phyloP scores from a whole-genome alignment of 1,140 invertebrate genomes.

The Hyphantria cunea region DNA sequence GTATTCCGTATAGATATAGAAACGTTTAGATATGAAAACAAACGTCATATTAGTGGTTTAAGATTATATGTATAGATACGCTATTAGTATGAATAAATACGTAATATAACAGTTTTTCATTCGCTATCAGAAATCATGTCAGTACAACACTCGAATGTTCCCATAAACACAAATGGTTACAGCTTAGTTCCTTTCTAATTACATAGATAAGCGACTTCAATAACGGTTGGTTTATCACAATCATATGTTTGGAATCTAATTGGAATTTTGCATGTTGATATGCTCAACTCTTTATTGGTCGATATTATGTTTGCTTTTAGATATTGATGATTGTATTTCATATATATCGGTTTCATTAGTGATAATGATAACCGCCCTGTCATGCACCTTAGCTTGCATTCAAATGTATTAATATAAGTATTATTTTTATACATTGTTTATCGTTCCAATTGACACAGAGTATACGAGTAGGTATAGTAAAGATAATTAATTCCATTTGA shows the following conservation, averaged over 20 bases:
- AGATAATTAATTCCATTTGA: too few relatives aligned
- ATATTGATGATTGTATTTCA: slow-evolving; percentile 75
- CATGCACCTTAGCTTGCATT: slow-evolving; percentile 5
- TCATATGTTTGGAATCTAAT: slow-evolving; percentile 80
- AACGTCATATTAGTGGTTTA: background rate
- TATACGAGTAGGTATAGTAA: too few relatives aligned
- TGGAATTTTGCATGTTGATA: slow-evolving; percentile 80
- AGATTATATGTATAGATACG: background rate
- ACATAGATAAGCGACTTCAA: slow-evolving; percentile 77
- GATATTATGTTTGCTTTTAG: slow-evolving; percentile 78
- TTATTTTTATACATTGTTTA: slow-evolving; percentile 13
- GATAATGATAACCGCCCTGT: slow-evolving; percentile 10
- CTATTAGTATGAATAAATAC: slow-evolving; percentile 8
- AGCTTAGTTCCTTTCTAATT: slow-evolving; percentile 80
- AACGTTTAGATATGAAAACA: too few relatives aligned
- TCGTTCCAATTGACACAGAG: slow-evolving; percentile 7
- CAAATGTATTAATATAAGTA: slow-evolving; percentile 2
- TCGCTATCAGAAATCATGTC: slow-evolving; percentile 61
- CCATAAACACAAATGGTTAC: slow-evolving; percentile 77
- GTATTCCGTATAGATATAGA: background rate
- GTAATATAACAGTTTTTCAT: slow-evolving; percentile 29
- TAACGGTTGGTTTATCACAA: slow-evolving; percentile 78
- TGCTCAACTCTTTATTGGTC: slow-evolving; percentile 77
- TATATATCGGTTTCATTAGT: slow-evolving; percentile 38
- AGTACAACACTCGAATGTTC: slow-evolving; percentile 65